These are phyloP conservation scores for Lepidochrysops patricia DNA, from an alignment of 2,888 invertebrate genomes.

Conservation along the genomic window DNA sequence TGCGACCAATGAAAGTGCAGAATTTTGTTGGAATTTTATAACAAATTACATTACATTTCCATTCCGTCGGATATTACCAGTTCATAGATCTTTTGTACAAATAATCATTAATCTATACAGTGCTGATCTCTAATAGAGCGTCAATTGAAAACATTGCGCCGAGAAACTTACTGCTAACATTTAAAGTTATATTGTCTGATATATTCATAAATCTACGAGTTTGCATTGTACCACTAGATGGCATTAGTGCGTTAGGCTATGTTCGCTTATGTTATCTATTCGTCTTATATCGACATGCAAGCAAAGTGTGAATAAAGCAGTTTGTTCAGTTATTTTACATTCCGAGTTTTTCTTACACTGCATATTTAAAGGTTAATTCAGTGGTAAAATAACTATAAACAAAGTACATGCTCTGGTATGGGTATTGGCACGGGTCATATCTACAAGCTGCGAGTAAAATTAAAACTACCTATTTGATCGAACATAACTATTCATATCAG, in stretches of 20 bases:
- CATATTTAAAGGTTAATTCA: too few relatives aligned
- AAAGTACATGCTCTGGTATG: not conserved
- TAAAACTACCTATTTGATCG: slow-evolving; percentile 39
- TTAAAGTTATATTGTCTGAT: slow-evolving; percentile 10
- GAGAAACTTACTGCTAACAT: not conserved
- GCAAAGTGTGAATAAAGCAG: not conserved
- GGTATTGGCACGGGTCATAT: not conserved
- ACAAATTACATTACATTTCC: too few relatives aligned
- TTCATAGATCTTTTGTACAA: too few relatives aligned
- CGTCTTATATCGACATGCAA: not conserved
- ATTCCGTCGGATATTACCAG: too few relatives aligned
- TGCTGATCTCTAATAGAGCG: not conserved
- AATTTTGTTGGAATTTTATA: too few relatives aligned
- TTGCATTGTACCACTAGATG: not conserved
- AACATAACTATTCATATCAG: slow-evolving; percentile 36
- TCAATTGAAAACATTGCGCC: not conserved
- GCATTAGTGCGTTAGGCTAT: not conserved
- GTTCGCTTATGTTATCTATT: too few relatives aligned
- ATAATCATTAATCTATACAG: too few relatives aligned
- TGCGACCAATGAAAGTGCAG: too few relatives aligned
- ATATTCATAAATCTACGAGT: not conserved
- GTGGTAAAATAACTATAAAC: too few relatives aligned
- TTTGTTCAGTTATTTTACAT: too few relatives aligned
- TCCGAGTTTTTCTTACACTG: too few relatives aligned
- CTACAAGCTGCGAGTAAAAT: slow-evolving; percentile 21